Base-by-base conservation (phyloP, 2,797 vertebrate genomes). In the Sylvia borin region DNA sequence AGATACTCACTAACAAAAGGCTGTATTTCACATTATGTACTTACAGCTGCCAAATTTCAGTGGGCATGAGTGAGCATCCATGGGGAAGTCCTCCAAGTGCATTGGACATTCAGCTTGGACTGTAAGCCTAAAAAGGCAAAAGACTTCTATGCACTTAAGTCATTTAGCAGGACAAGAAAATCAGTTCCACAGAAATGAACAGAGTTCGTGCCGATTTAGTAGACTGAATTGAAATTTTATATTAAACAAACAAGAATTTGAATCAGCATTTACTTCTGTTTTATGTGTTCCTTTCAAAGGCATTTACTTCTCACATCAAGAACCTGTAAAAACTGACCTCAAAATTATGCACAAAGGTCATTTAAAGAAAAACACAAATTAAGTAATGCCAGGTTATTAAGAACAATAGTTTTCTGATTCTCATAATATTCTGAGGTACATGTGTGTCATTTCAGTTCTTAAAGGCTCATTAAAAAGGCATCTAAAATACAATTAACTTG, bases 1-100 rank as follows among this genome's bases (percentile, higher is more conserved):
- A 94, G 50, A 48, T 78, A 85, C 36, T 57, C 67, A 31, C 32
- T n/a, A 95, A 47, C 16, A 20, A 67, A 75, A 64, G 80, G 25
- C 79, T 83, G 3, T 38, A 75, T 4, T 51, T 91, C 68, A 77
- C 7, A 13, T 53, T 53, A 61, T 57, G 91, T 98, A 99, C 99
- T 99, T 98, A 99, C 99, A 99, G 98, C 99, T 99, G 98, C 99
- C 99, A 97, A 99, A 99, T 98, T 99, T 99, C 96, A 99, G 98
- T 71, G 99, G 99, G 97, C 99, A 99, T 24, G 99, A 99, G 97
- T 99, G 99, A 86, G 99, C 99, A 97, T 99, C 99, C 99, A 99
- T 99, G 89, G 99, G 99, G 97, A 99, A 99, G 97, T 99, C 99
- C 97, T 99, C 99, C 97, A 99, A 98, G 97, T 99, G 99, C 99